Evolutionary conservation across 1,140 invertebrate genomes (phyloP).

Genomic region (Temnothorax longispinosus): DNA sequence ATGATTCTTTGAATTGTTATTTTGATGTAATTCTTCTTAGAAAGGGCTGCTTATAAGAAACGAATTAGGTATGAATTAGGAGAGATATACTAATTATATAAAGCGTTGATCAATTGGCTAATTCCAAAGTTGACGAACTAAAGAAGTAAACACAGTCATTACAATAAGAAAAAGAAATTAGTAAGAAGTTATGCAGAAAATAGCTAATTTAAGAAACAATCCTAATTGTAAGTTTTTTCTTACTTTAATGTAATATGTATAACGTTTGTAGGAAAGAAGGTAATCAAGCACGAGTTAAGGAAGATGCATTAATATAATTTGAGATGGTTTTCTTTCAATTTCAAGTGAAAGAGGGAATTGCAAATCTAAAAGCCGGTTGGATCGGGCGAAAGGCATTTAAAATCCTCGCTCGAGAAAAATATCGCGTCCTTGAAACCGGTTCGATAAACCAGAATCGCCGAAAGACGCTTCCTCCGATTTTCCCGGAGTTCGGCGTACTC

Average conservation of each 20-base stretch:
- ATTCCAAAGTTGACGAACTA: background rate
- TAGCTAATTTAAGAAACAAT: background rate
- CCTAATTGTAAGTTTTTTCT: background rate
- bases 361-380: background rate
- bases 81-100: background rate
- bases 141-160: background rate
- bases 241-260: background rate
- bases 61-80: background rate
- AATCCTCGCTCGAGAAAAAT: slow-evolving; percentile 11
- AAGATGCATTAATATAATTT: background rate
- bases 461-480: background rate
- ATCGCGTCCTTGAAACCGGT: slow-evolving; percentile 5
- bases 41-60: background rate
- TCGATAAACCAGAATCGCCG: background rate
- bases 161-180: background rate
- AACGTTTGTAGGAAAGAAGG: background rate
- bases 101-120: background rate
- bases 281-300: no score
- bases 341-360: background rate
- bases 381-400: background rate
- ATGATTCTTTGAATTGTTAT: background rate
- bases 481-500: background rate
- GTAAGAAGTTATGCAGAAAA: background rate
- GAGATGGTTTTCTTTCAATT: background rate
- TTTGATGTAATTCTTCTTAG: background rate